Conservation (phyloP, 2,113 vertebrate genomes). For the Peucedramus taeniatus region DNA sequence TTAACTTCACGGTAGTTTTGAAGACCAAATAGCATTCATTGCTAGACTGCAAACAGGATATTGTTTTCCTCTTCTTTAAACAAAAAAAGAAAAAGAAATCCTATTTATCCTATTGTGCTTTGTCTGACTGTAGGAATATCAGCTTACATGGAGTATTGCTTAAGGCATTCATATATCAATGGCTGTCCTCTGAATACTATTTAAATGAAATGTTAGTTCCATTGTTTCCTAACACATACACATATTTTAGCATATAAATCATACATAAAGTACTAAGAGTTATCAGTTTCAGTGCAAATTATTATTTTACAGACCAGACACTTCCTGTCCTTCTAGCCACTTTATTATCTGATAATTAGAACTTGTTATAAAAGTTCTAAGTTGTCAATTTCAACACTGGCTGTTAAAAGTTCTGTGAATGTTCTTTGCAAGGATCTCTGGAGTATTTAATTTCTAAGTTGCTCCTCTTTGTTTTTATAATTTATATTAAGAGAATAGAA, state of each 20-base stretch:
- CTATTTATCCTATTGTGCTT: not conserved
- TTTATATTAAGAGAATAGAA: not conserved
- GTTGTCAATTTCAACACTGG: not conserved
- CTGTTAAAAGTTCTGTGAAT: not conserved
- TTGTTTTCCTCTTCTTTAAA: not conserved
- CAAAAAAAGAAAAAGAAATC: not conserved
- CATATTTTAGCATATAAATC: not conserved
- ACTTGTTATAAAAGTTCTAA: not conserved
- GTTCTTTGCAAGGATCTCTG: not conserved
- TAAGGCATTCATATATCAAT: not conserved
- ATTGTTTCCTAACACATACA: not conserved
- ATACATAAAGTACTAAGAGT: not conserved
- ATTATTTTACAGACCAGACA: not conserved
- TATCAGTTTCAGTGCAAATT: not conserved
- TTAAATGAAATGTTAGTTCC: not conserved
- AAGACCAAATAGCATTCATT: not conserved
- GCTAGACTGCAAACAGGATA: not conserved
- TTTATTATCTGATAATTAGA: not conserved
- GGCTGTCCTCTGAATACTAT: not conserved
- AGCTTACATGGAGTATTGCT: not conserved
- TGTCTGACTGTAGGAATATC: not conserved
- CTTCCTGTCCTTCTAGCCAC: not conserved
- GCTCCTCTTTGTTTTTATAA: not conserved
- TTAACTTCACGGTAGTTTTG: not conserved
- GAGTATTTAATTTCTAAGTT: not conserved